Evolutionary conservation across 2,888 invertebrate genomes (phyloP).

Genomic region (Morpho helenor): DNA sequence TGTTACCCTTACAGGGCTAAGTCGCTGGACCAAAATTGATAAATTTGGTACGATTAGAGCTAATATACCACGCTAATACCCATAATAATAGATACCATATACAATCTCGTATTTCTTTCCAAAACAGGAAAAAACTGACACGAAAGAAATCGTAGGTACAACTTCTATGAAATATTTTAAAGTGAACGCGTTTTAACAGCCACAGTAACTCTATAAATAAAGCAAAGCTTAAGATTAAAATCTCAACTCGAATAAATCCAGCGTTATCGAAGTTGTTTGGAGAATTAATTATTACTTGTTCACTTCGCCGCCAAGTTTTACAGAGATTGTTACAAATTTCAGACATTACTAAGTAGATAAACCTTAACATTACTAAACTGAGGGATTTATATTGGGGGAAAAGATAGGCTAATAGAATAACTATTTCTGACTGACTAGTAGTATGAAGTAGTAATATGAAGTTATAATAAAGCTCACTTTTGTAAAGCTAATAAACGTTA

Average conservation of each 20-base stretch:
- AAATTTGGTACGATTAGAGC: too few relatives aligned
- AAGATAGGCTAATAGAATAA: background rate
- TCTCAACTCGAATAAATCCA: slow-evolving; percentile 56
- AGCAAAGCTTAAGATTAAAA: slow-evolving; percentile 38
- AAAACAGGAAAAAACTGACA: too few relatives aligned
- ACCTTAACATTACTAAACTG: slow-evolving; percentile 6
- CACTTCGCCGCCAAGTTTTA: slow-evolving; percentile 41
- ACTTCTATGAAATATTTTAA: too few relatives aligned
- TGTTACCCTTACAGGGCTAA: too few relatives aligned
- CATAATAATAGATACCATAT: too few relatives aligned
- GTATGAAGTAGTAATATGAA: background rate
- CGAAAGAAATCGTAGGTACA: too few relatives aligned
- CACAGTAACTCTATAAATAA: background rate
- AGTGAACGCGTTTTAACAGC: too few relatives aligned
- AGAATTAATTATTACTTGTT: slow-evolving; percentile 57
- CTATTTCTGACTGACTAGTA: background rate
- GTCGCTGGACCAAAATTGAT: too few relatives aligned
- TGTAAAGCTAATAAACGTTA: too few relatives aligned
- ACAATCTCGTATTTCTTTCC: too few relatives aligned
- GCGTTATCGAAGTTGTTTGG: slow-evolving; percentile 51
- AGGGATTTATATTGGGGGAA: slow-evolving; percentile 3
- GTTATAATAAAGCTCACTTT: too few relatives aligned
- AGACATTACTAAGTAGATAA: slow-evolving; percentile 24
- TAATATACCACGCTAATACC: too few relatives aligned
- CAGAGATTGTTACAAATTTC: slow-evolving; percentile 26